Conservation (phyloP, 2,888 invertebrate species). For the Dorcus hopei region DNA sequence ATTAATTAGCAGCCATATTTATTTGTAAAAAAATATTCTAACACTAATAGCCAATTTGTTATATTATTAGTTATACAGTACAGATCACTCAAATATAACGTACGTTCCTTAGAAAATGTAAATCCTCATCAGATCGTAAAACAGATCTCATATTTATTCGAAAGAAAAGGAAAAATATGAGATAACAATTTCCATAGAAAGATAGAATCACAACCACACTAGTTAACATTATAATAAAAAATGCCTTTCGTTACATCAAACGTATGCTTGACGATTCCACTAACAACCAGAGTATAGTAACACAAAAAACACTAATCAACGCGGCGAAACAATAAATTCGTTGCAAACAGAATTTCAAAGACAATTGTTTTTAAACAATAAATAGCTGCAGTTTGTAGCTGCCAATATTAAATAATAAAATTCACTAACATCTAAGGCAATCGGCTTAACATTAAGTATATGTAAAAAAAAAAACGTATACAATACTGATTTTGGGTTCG, state of each 20-base stretch:
- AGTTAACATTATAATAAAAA: neutral
- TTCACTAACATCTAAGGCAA: constrained; percentile 27
- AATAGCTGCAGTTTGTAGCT: constrained; percentile 30
- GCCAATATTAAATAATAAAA: constrained; percentile 28
- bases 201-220: constrained; percentile 11
- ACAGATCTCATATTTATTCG: too few species aligned
- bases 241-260: neutral
- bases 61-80: constrained; percentile 34
- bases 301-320: too few species aligned
- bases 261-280: neutral
- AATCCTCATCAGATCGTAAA: too few species aligned
- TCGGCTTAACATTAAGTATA: constrained; percentile 27
- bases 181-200: too few species aligned
- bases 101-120: neutral
- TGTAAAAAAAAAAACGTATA: constrained; percentile 39
- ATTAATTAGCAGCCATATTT: constrained; percentile 52
- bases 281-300: neutral
- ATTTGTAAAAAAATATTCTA: constrained; percentile 72
- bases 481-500: constrained; percentile 49
- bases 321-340: too few species aligned
- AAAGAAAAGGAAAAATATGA: too few species aligned
- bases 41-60: constrained; percentile 63
- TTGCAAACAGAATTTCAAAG: neutral
- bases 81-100: constrained; percentile 1
- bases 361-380: constrained; percentile 9